phyloP scores from a whole-genome alignment of 2,113 vertebrate species.

The Anoura caudifer region DNA sequence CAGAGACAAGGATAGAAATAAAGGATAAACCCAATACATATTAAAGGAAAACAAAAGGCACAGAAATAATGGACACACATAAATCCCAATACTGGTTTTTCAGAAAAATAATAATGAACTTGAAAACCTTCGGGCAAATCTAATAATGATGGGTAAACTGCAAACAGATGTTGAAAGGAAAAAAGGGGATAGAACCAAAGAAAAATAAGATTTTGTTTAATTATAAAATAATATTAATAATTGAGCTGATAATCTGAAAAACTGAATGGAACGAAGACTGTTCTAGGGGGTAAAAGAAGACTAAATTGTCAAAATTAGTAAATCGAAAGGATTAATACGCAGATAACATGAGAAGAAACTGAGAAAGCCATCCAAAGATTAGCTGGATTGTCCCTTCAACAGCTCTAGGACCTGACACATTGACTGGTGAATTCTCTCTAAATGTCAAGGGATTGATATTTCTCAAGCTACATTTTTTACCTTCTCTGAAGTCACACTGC shows the following conservation, averaged over 20 bases:
- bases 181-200: not conserved
- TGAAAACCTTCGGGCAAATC: not conserved
- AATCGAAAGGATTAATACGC: not conserved
- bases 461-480: not conserved
- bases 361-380: not conserved
- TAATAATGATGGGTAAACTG: not conserved
- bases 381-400: not conserved
- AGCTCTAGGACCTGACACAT: no score
- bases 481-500: no score
- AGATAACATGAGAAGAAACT: not conserved
- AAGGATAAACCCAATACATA: not conserved
- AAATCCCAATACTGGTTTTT: not conserved
- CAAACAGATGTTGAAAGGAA: not conserved
- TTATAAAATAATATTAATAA: not conserved
- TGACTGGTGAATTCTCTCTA: not conserved
- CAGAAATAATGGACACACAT: constrained; percentile 1
- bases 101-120: not conserved
- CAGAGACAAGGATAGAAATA: not conserved
- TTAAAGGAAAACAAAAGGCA: not conserved
- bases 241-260: not conserved
- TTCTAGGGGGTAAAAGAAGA: not conserved
- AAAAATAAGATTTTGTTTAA: not conserved
- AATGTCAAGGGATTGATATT: not conserved
- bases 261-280: not conserved
- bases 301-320: not conserved